A percentile compares a stretch with the other conserved stretches of the same genome.
Conservation (phyloP, 1,140 invertebrate genomes). For the Archivesica marissinica region DNA sequence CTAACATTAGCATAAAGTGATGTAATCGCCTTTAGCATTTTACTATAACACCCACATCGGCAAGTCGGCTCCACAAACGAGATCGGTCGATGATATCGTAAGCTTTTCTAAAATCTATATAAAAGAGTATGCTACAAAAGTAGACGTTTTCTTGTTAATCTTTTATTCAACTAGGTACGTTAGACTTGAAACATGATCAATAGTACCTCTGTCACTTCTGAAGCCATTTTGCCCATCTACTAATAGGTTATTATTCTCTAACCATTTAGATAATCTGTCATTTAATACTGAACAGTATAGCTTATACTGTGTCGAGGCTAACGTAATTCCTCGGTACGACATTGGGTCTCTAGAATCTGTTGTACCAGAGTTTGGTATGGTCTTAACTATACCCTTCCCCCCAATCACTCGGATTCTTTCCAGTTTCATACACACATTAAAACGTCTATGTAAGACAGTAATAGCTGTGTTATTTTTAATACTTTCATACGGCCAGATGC, state of each 20-base stretch:
- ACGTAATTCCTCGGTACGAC: conserved; percentile 31
- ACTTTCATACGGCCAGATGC: conserved; percentile 5
- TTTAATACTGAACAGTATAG: conserved; percentile 23
- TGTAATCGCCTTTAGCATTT: conserved; percentile 24
- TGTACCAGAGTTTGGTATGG: conserved; percentile 3
- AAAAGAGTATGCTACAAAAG: conserved; percentile 38
- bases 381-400: neutral
- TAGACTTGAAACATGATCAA: conserved; percentile 11
- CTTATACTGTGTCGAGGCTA: conserved; percentile 9
- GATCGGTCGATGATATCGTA: conserved; percentile 25
- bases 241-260: neutral
- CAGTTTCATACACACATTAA: conserved; percentile 49
- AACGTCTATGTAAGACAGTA: neutral
- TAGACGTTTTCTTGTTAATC: conserved; percentile 14
- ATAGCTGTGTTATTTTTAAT: conserved; percentile 29
- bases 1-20: conserved; percentile 22
- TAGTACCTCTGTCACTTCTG: conserved; percentile 25
- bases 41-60: conserved; percentile 17
- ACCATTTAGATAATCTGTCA: conserved; percentile 30
- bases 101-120: conserved; percentile 56
- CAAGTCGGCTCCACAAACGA: conserved; percentile 36
- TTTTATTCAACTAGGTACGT: conserved; percentile 35
- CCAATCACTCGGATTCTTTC: neutral
- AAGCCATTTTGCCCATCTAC: conserved; percentile 7
- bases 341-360: conserved; percentile 11